Evolutionary conservation across 2,797 vertebrate genomes (phyloP), one percentile per base, ranked within the genome.

Genomic region (Eulemur rubriventer): DNA sequence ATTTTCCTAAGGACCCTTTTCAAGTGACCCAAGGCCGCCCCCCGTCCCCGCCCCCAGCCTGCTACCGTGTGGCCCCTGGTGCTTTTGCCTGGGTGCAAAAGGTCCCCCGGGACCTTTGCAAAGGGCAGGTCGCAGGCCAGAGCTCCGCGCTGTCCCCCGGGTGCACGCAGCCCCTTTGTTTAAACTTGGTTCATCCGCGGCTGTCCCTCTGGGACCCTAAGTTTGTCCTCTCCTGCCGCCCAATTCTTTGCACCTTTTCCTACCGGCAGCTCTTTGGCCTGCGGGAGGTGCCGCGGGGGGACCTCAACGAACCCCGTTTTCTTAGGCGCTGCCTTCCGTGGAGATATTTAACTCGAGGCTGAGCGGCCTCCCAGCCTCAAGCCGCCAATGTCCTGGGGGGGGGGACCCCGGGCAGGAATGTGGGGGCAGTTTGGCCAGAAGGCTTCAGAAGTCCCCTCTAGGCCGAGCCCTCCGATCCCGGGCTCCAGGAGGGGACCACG

Each of bases 121-220:
- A 38, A 80, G 7, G 1, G 0, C 43, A 6, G 72, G 38, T 61
- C 43, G 43, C 43, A 46, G 43, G 43, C 43, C 43, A 46, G 43
- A 46, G 43, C 43, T 46, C 43, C 43, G 43, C 1, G 9, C 9
- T 46, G 43, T 30, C 57, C 78, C 48, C 33, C 4, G 0, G 11
- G 13, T 41, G 11, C 2, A 0, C 2, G 7, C 33, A 69, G n/a
- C 52, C 70, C 78, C 95, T 97, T 97, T 97, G 97, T 98, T 96
- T 94, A 81, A 96, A 97, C 79, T 94, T 97, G 0, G 0, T 30
- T 79, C 61, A 30, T 79, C 88, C 2, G 35, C 43, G 75, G 79
- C 9, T 35, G 55, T 46, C 96, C 92, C 85, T 82, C n/a, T 87
- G 90, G 94, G 84, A 41, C 33, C 96, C 0, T 46, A 96, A 96